A percentile compares a stretch with the other conserved stretches of the same genome.
Conservation (phyloP, 2,888 invertebrate species). For the Torymus tubicola region DNA sequence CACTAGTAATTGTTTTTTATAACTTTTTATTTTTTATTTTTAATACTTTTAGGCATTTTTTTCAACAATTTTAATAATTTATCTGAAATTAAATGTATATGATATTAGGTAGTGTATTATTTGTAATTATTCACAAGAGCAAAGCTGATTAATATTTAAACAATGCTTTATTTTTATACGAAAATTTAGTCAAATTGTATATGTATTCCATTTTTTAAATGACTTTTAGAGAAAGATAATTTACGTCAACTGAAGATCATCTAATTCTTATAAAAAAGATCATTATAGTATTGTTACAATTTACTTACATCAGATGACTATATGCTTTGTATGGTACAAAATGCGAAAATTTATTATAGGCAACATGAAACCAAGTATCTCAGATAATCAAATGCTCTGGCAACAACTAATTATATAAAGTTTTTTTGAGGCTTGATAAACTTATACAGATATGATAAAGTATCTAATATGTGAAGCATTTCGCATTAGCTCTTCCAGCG, state of each 20-base stretch:
- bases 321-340: conserved; percentile 38
- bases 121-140: not conserved
- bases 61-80: conserved; percentile 40
- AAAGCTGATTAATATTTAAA: conserved; percentile 34
- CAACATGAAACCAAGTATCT: conserved; percentile 41
- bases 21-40: conserved; percentile 42
- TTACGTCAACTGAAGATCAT: not conserved
- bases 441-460: no score
- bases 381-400: conserved; percentile 30
- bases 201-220: not conserved
- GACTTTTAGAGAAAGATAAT: conserved; percentile 14
- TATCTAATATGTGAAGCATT: no score
- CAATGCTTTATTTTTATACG: not conserved
- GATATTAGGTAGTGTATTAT: conserved; percentile 29
- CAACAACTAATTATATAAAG: not conserved
- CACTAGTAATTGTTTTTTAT: conserved; percentile 42
- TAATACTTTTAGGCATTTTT: conserved; percentile 51
- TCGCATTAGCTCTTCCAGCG: no score
- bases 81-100: conserved; percentile 31
- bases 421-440: not conserved
- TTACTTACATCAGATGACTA: conserved; percentile 27
- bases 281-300: not conserved
- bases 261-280: conserved; percentile 19
- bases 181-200: conserved; percentile 9
- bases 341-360: conserved; percentile 36